These are phyloP conservation scores for Notoglanidium macrostoma DNA, from an alignment of 2,797 vertebrate genomes.

Conservation along the genomic window DNA sequence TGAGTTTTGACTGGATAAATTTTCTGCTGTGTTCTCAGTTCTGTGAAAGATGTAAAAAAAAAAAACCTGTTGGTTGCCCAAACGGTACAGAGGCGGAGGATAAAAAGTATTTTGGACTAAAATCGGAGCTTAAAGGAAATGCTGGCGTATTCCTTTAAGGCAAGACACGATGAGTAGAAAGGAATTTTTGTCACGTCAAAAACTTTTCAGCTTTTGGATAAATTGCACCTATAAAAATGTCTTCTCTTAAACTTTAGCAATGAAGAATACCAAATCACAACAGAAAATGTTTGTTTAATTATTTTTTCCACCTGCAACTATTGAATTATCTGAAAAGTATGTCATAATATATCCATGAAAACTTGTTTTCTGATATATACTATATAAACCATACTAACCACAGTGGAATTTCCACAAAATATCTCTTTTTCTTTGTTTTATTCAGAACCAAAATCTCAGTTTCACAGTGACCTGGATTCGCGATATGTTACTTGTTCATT, in stretches of 20 bases:
- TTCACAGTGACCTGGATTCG: background rate
- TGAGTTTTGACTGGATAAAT: background rate
- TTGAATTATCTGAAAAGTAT: background rate
- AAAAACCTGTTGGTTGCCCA: background rate
- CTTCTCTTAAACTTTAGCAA: background rate
- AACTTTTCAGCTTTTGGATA: background rate
- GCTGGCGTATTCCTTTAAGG: background rate
- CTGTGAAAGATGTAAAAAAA: background rate
- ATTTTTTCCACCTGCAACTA: background rate
- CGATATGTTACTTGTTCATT: constrained; percentile 7
- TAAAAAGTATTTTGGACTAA: background rate
- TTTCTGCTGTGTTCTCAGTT: background rate
- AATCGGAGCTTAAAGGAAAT: background rate
- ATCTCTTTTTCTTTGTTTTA: background rate
- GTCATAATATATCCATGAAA: background rate
- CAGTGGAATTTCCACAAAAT: background rate
- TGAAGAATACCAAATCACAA: background rate
- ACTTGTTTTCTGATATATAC: background rate
- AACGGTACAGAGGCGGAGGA: background rate
- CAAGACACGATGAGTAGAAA: background rate
- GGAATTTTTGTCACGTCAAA: background rate
- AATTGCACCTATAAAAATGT: background rate
- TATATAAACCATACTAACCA: background rate
- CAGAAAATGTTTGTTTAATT: background rate
- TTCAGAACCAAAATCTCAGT: background rate